A percentile compares a stretch with the other conserved stretches of the same genome.
Evolutionary conservation across 2,797 vertebrate genomes (phyloP).

Genomic region (Betta splendens): DNA sequence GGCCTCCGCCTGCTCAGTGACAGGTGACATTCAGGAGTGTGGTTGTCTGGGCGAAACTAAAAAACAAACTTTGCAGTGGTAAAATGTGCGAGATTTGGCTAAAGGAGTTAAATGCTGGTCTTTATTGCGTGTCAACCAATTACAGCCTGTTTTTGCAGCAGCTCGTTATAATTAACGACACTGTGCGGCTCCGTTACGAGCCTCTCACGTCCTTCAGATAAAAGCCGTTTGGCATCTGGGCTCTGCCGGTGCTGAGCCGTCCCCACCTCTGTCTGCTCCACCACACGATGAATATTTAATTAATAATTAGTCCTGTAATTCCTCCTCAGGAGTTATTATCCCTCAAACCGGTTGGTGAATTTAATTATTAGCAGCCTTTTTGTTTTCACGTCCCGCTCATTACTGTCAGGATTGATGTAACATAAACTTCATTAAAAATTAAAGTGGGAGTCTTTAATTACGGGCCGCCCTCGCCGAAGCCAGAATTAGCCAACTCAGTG

Average conservation of each 20-base stretch:
- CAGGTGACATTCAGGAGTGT: too few species aligned
- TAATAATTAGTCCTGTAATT: slow-evolving; percentile 99
- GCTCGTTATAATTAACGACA: slow-evolving; percentile 38
- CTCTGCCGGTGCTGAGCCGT: background rate
- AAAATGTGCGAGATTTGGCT: too few species aligned
- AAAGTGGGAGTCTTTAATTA: slow-evolving; percentile 99
- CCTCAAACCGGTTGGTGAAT: slow-evolving; percentile 99
- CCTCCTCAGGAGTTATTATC: slow-evolving; percentile 99
- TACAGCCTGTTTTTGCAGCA: slow-evolving; percentile 20
- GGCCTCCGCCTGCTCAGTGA: too few species aligned
- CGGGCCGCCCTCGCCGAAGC: slow-evolving; percentile 94
- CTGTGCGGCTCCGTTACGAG: slow-evolving; percentile 26
- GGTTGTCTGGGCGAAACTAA: too few species aligned
- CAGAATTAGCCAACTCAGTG: slow-evolving; percentile 99
- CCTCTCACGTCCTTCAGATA: slow-evolving; percentile 40
- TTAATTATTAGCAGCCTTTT: slow-evolving; percentile 99
- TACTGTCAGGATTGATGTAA: slow-evolving; percentile 99
- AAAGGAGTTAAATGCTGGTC: too few species aligned
- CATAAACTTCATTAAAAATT: slow-evolving; percentile 99
- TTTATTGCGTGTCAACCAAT: slow-evolving; percentile 18
- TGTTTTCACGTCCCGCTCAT: slow-evolving; percentile 96
- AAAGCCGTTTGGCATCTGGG: slow-evolving; percentile 53
- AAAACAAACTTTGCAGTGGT: too few species aligned
- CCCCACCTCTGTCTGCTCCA: slow-evolving; percentile 3
- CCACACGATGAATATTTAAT: slow-evolving; percentile 96